A percentile compares a stretch with the other conserved stretches of the same genome.
Evolutionary conservation across 2,888 invertebrate genomes (phyloP).

Genomic region (Parthenolecanium corni): DNA sequence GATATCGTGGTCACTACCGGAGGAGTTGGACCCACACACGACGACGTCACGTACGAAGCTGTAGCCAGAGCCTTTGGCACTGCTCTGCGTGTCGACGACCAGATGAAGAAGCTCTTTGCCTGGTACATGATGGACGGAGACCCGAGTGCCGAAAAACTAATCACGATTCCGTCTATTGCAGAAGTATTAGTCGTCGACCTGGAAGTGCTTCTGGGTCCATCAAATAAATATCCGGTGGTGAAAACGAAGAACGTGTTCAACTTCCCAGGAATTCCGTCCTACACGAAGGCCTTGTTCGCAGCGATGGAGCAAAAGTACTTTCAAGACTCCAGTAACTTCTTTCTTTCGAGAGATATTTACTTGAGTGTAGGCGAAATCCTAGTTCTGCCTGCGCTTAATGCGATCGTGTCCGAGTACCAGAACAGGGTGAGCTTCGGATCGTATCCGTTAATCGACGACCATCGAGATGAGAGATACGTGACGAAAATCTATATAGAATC

Average conservation of each 20-base stretch:
- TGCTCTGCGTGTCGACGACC: conserved; percentile 36
- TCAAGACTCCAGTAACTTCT: conserved; percentile 35
- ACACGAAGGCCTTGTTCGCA: conserved; percentile 24
- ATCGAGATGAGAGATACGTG: conserved; percentile 35
- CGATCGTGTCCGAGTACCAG: conserved; percentile 40
- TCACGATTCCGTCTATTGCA: conserved; percentile 39
- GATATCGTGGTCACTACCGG: conserved; percentile 60
- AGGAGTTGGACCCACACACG: conserved; percentile 58
- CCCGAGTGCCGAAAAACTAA: conserved; percentile 36
- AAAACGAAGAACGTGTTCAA: conserved; percentile 47
- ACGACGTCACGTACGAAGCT: conserved; percentile 55
- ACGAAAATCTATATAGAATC: conserved; percentile 46
- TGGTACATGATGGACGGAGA: conserved; percentile 12
- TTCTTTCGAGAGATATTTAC: conserved; percentile 34
- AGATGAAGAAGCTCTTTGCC: conserved; percentile 36
- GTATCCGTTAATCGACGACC: conserved; percentile 44
- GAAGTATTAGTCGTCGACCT: conserved; percentile 40
- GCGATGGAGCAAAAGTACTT: conserved; percentile 34
- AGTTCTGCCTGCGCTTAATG: conserved; percentile 39
- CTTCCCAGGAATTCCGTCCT: conserved; percentile 50
- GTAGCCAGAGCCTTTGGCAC: conserved; percentile 40
- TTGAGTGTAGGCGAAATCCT: conserved; percentile 36
- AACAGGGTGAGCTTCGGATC: conserved; percentile 46
- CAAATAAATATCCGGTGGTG: conserved; percentile 34
- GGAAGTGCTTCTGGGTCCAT: conserved; percentile 31